These are phyloP conservation scores for Prunella fulvescens DNA, from an alignment of 2,113 vertebrate genomes.

Conservation along the genomic window DNA sequence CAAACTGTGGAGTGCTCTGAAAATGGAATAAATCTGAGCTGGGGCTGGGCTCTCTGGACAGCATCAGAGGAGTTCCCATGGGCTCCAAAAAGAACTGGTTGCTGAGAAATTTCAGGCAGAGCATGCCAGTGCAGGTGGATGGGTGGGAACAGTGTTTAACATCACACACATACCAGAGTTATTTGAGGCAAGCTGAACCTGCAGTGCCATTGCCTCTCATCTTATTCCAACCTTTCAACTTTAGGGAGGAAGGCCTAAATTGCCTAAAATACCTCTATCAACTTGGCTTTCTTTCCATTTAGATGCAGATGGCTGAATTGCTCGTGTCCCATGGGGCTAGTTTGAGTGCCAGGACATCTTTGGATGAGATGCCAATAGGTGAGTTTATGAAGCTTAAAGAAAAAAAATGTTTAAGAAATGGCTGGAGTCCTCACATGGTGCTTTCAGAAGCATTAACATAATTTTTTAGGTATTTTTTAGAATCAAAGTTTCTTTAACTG, in stretches of 20 bases:
- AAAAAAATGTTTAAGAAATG: neutral
- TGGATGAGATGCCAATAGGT: slow-evolving; percentile 98
- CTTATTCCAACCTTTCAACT: neutral
- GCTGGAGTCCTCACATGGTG: neutral
- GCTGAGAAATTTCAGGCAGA: neutral
- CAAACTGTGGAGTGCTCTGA: neutral
- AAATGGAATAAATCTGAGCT: neutral
- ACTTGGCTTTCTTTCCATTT: neutral
- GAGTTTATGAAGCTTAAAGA: slow-evolving; percentile 30
- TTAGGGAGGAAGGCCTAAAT: neutral
- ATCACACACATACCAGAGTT: neutral
- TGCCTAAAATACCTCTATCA: neutral
- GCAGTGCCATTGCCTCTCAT: neutral
- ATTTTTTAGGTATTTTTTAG: neutral
- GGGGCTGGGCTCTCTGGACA: neutral
- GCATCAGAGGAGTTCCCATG: neutral
- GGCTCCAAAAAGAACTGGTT: neutral
- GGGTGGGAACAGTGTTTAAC: neutral
- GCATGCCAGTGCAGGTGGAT: neutral
- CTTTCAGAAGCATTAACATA: neutral
- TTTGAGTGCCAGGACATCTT: slow-evolving; percentile 89
- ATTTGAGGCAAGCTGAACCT: neutral
- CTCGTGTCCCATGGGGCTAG: slow-evolving; percentile 93
- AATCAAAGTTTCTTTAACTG: neutral
- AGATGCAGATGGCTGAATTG: slow-evolving; percentile 96